Percentiles rank a stretch among this genome's conserved stretches.
Evolutionary conservation across 1,140 invertebrate genomes (phyloP).

Genomic region (Leptopilina clavipes): DNA sequence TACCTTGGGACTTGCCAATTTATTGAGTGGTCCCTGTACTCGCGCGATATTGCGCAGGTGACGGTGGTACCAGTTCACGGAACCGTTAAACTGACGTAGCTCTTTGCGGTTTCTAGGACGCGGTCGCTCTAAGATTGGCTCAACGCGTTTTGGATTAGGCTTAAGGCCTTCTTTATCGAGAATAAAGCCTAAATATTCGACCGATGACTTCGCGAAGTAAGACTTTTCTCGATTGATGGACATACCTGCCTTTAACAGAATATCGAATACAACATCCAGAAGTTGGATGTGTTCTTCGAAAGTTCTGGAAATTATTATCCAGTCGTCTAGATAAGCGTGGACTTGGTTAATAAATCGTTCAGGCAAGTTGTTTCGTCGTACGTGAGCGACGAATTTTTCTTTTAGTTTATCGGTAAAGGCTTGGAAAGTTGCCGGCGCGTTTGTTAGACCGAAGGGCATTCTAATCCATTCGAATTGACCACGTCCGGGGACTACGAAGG

Average conservation of each 20-base stretch:
- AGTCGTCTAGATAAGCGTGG: background rate
- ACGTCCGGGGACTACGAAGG: too few relatives aligned
- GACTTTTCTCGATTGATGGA: background rate
- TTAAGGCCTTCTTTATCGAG: background rate
- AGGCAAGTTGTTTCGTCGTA: background rate
- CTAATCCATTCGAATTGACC: too few relatives aligned
- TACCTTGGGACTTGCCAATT: background rate
- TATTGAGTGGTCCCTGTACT: too few relatives aligned
- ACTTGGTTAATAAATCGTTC: background rate
- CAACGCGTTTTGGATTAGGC: background rate
- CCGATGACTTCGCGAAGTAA: too few relatives aligned
- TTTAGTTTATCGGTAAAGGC: background rate
- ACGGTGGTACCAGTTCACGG: too few relatives aligned
- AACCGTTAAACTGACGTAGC: too few relatives aligned
- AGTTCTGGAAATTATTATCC: too few relatives aligned
- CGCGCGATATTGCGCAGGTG: too few relatives aligned
- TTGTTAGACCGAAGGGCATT: too few relatives aligned
- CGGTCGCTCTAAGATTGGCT: background rate
- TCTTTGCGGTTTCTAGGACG: background rate
- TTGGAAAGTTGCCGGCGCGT: background rate
- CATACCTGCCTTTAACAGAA: background rate
- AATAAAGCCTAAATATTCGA: too few relatives aligned
- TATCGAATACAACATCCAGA: background rate
- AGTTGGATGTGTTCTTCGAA: background rate
- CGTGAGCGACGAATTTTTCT: background rate